These are phyloP conservation scores for Uloborus plumipes DNA, from an alignment of 2,888 invertebrate genomes.

Conservation along the genomic window DNA sequence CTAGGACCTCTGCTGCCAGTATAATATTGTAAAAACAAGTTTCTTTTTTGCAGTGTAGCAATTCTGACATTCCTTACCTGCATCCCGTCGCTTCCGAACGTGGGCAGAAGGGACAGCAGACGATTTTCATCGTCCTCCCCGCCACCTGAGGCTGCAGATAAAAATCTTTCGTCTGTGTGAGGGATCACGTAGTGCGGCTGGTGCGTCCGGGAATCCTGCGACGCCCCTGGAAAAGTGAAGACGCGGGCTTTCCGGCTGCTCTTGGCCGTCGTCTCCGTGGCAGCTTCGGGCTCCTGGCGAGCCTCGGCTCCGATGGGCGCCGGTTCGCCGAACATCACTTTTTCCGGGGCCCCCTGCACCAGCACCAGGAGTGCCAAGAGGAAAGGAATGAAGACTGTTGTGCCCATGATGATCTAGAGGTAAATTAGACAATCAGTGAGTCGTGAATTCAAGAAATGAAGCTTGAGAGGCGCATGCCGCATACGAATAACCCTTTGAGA, in stretches of 20 bases:
- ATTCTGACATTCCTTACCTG: constrained; percentile 28
- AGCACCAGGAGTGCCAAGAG: background rate
- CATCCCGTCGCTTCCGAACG: constrained; percentile 53
- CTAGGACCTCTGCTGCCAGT: no score
- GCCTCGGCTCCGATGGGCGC: constrained; percentile 45
- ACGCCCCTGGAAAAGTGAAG: constrained; percentile 44
- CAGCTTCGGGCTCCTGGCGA: constrained; percentile 39
- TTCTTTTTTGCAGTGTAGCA: no score
- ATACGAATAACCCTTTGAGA: no score
- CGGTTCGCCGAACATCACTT: constrained; percentile 54
- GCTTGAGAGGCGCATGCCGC: no score
- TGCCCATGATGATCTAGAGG: constrained; percentile 16
- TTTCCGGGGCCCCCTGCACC: constrained; percentile 19
- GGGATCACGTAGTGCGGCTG: constrained; percentile 47
- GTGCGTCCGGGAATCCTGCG: constrained; percentile 48
- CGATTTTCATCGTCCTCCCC: constrained; percentile 29
- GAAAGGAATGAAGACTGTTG: background rate
- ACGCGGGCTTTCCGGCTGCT: constrained; percentile 42
- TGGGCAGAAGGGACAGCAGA: constrained; percentile 50
- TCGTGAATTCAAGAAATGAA: no score
- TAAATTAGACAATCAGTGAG: no score
- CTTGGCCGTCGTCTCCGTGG: constrained; percentile 36
- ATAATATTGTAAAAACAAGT: no score
- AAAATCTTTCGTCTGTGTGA: constrained; percentile 41
- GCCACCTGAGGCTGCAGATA: background rate